Evolutionary conservation across 2,113 vertebrate species (phyloP).

Genomic region (Galemys pyrenaicus): DNA sequence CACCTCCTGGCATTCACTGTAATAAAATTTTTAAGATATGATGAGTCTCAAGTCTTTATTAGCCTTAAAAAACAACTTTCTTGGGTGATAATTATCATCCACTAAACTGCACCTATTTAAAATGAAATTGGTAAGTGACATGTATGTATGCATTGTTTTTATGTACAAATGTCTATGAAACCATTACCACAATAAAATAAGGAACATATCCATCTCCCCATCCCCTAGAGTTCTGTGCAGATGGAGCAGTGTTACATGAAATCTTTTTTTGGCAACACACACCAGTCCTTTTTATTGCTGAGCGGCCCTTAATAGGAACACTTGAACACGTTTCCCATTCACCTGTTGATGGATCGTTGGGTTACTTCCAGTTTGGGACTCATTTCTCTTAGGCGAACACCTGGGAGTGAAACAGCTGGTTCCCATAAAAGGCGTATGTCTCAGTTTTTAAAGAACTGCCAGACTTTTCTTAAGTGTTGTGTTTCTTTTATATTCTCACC

Average conservation of each 20-base stretch:
- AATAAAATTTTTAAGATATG: not conserved
- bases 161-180: not conserved
- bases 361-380: not conserved
- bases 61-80: not conserved
- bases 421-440: not conserved
- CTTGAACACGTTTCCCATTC: too few species aligned
- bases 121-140: not conserved
- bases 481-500: not conserved
- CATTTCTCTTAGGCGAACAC: not conserved
- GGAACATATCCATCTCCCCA: fast-evolving
- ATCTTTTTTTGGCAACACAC: not conserved
- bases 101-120: not conserved
- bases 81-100: not conserved
- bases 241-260: fast-evolving
- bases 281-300: too few species aligned
- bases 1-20: fast-evolving
- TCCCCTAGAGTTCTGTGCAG: fast-evolving
- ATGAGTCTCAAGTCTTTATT: not conserved
- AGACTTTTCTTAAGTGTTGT: not conserved
- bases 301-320: too few species aligned
- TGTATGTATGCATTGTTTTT: fast-evolving
- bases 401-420: too few species aligned
- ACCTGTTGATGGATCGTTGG: not conserved
- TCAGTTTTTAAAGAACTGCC: not conserved
- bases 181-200: fast-evolving